Percentiles rank a stretch among this genome's conserved stretches.
These are phyloP conservation scores for Euura lappo DNA, from an alignment of 1,140 invertebrate genomes.

Conservation along the genomic window DNA sequence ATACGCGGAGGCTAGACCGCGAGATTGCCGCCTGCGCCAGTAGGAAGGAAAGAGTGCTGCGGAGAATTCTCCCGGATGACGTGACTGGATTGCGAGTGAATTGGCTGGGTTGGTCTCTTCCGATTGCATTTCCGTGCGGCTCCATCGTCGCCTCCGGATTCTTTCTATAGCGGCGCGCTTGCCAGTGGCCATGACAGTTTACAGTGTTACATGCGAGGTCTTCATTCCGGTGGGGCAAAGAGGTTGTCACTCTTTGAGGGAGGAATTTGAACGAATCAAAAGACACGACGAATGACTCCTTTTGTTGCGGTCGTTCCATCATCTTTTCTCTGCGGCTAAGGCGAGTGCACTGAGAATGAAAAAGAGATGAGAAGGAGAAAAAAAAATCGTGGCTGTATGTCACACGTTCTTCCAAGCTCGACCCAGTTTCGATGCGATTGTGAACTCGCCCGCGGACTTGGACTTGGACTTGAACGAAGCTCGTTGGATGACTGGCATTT, in stretches of 20 bases:
- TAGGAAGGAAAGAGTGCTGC: not conserved
- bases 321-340: constrained; percentile 4
- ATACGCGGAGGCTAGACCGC: not conserved
- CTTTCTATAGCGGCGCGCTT: not conserved
- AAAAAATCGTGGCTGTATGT: not conserved
- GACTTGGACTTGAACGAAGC: constrained; percentile 30
- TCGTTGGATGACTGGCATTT: constrained; percentile 36
- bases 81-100: constrained; percentile 2
- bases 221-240: not conserved
- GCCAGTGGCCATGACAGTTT: not conserved
- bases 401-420: not conserved
- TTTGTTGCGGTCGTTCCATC: constrained; percentile 5
- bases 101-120: constrained; percentile 4
- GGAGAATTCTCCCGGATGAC: not conserved
- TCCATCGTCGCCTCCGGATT: not conserved
- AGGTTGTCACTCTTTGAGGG: not conserved
- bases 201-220: not conserved
- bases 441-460: constrained; percentile 38
- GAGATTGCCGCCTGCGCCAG: not conserved
- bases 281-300: constrained; percentile 4
- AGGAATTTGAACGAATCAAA: constrained; percentile 5
- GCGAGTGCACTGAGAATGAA: not conserved
- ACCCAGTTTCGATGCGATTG: constrained; percentile 31
- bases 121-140: constrained; percentile 1
- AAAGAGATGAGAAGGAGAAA: not conserved